Evolutionary conservation across 2,888 invertebrate genomes (phyloP).

Genomic region (Tinea trinotella): DNA sequence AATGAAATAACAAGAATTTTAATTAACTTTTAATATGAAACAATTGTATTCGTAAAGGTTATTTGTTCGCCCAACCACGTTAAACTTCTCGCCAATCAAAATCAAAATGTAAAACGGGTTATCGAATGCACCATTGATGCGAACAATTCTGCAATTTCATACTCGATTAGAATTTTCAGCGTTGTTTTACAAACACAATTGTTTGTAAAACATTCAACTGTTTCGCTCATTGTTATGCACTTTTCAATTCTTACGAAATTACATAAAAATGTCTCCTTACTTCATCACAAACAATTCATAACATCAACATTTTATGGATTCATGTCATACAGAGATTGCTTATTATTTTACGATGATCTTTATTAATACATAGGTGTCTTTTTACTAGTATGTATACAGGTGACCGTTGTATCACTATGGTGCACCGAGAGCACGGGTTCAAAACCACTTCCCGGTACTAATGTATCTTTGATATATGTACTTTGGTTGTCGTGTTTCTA

Average conservation of each 20-base stretch:
- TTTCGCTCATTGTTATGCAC: background rate
- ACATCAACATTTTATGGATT: too few relatives aligned
- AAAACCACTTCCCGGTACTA: too few relatives aligned
- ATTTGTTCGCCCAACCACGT: background rate
- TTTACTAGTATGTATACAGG: too few relatives aligned
- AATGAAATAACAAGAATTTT: conserved; percentile 1
- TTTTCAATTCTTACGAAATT: background rate
- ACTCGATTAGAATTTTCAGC: conserved; percentile 16
- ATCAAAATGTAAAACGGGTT: conserved; percentile 18
- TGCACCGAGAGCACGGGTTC: too few relatives aligned
- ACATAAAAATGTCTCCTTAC: background rate
- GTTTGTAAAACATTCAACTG: conserved; percentile 10
- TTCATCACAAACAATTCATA: background rate
- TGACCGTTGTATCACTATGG: too few relatives aligned
- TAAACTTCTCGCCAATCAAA: conserved; percentile 15
- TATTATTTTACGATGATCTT: too few relatives aligned
- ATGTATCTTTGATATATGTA: too few relatives aligned
- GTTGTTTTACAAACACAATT: too few relatives aligned
- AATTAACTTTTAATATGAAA: conserved; percentile 1
- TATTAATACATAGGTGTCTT: too few relatives aligned
- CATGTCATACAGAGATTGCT: too few relatives aligned
- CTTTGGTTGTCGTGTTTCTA: too few relatives aligned
- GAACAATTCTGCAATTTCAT: conserved; percentile 18
- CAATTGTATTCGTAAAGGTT: background rate
- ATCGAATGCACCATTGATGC: conserved; percentile 20